phyloP scores from a whole-genome alignment of 23 tunicate species.

The Trididemnum clinides region DNA sequence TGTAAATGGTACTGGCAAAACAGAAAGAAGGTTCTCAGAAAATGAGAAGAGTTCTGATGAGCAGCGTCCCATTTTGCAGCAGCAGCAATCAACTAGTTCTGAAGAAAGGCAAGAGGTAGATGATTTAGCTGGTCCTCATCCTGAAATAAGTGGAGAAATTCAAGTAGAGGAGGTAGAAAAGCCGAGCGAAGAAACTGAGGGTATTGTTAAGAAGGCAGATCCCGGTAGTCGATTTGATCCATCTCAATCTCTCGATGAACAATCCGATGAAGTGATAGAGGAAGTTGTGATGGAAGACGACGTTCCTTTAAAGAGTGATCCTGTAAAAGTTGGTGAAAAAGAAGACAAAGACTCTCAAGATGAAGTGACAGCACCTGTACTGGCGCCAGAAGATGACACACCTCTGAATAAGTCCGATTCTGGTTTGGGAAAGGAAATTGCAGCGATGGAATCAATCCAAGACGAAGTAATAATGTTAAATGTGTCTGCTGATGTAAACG shows the following conservation, averaged over 20 bases:
- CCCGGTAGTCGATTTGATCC: not conserved
- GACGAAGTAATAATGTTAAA: slow-evolving; percentile 62
- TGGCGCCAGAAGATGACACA: not conserved
- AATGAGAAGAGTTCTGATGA: not conserved
- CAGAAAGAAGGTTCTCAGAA: not conserved
- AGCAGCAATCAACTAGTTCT: not conserved
- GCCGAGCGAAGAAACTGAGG: not conserved
- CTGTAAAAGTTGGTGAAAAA: not conserved
- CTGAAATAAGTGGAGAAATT: not conserved
- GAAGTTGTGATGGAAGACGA: slow-evolving; percentile 7
- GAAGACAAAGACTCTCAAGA: not conserved
- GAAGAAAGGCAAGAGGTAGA: not conserved
- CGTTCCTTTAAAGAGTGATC: not conserved
- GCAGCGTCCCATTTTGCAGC: not conserved
- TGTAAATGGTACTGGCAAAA: not conserved
- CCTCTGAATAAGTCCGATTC: not conserved
- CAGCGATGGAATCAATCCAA: slow-evolving; percentile 63
- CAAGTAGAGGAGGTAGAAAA: not conserved
- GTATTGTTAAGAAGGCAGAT: not conserved
- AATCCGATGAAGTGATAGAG: slow-evolving; percentile 44
- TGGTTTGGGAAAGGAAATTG: slow-evolving; percentile 46
- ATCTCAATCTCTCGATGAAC: not conserved
- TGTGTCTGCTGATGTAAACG: slow-evolving; percentile 11
- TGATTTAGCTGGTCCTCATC: not conserved
- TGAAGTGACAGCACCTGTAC: too few relatives aligned